These are phyloP conservation scores for Cololabis saira DNA, from an alignment of 2,113 vertebrate species.

Conservation along the genomic window DNA sequence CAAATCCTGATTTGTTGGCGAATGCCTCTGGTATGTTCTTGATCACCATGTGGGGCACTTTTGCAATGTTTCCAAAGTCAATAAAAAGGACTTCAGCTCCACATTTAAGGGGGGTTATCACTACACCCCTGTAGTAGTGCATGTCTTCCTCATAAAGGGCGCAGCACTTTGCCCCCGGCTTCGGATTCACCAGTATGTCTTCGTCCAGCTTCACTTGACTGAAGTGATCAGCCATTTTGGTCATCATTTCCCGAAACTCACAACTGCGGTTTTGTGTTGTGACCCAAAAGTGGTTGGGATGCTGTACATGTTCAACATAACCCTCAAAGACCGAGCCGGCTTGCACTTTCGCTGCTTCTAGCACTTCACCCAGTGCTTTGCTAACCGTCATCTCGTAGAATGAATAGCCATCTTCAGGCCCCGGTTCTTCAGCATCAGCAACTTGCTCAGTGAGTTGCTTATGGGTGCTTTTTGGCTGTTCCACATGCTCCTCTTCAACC, in stretches of 20 bases:
- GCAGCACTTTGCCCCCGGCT: slow-evolving; percentile 87
- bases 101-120: slow-evolving; percentile 76
- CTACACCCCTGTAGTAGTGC: slow-evolving; percentile 86
- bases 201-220: slow-evolving; percentile 77
- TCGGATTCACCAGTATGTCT: slow-evolving; percentile 82
- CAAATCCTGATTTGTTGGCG: slow-evolving; percentile 82
- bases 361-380: slow-evolving; percentile 31
- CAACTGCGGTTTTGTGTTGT: slow-evolving; percentile 77
- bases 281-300: slow-evolving; percentile 90
- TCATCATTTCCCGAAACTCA: slow-evolving; percentile 87
- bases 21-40: slow-evolving; percentile 86
- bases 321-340: slow-evolving; percentile 75
- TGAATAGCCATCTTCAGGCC: neutral
- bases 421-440: neutral
- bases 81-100: slow-evolving; percentile 86
- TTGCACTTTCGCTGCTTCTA: slow-evolving; percentile 76
- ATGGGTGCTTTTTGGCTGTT: slow-evolving; percentile 7
- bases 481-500: slow-evolving; percentile 1
- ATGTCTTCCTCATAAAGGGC: slow-evolving; percentile 86
- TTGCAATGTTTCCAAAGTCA: slow-evolving; percentile 92
- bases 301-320: slow-evolving; percentile 83
- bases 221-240: slow-evolving; percentile 79
- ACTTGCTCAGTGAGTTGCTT: neutral
- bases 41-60: slow-evolving; percentile 82
- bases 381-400: slow-evolving; percentile 41